Base-by-base conservation (phyloP, 2,797 vertebrate species). In the Martes flavigula region DNA sequence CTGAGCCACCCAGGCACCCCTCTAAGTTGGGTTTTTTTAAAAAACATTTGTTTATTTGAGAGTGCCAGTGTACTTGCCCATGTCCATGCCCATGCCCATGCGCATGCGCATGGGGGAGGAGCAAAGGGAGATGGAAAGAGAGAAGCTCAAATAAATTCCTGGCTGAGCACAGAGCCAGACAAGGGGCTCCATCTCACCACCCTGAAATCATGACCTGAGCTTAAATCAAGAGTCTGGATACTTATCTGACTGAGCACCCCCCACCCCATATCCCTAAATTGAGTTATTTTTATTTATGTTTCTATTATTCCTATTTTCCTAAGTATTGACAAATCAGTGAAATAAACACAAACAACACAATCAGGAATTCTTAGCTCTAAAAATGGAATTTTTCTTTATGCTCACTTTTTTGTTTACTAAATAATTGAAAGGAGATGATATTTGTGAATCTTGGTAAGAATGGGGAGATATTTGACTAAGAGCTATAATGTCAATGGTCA, bases 361-460 rank as follows among this genome's bases (percentile, higher is more conserved):
- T 25, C 38, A 91, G 35, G 25, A 96, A 78, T 79, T 91, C 78
- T 83, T 94, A 51, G 12, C n/a, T 92, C 62, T 91, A 82, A 30
- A 82, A 82, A 32, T 83, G 35, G 46, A 86, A 54, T 62, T 91
- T 90, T 54, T 87, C 60, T 92, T 64, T 72, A 54, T 62, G 30
- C 8, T 91, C 32, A 38, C 73, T 83, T 97, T 91, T 30, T 72
- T 85, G 11, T 51, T 73, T 89, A 73, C 58, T 96, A 82, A 93
- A 70, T 78, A 82, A 66, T 25, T 62, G 21, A 86, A 96, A 83
- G 86, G 84, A 77, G 48, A 91, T 35, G 5, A 66, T 77, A 68
- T 78, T 88, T 15, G 32, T 82, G 81, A 51, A 70, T 87, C 40
- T 81, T 89, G 21, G 13, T 72, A 73, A n/a, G 6, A 73, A 40